Evolutionary conservation across 64 coral and sea anemone genomes (phyloP), one percentile per base, ranked within the genome.

Genomic region (Hydrozoanthus tunicans): DNA sequence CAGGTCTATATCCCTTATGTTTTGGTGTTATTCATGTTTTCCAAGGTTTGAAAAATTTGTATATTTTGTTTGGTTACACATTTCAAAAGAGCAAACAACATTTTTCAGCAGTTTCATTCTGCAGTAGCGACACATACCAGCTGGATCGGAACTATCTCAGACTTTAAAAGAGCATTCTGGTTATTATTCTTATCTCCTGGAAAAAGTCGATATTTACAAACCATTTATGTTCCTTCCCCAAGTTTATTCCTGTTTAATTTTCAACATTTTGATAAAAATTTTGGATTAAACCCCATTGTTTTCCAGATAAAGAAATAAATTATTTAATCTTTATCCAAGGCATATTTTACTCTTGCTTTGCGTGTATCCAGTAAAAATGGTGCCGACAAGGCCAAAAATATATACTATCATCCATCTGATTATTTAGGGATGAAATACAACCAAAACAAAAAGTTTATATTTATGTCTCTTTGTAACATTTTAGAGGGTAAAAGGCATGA

Each of bases 401-500:
- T 15, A 68, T 68, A 68, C 65, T 68, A 68, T 11, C 65, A 68
- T 68, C 65, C 65, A 68, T 68, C 4, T 68, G 65, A 68, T 68
- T 68, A 68, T 17, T 15, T 15, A 68, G 65, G 65, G 65, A 68
- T 68, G 65, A 68, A 68, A 68, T 17, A 68, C 65, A 68, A 68
- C 65, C 65, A 68, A 68, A 68, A 68, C 65, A 68, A 68, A 68
- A 68, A 68, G 65, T 68, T 68, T 68, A 68, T 68, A 68, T 68
- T 68, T 17, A 68, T 72, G n/a, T 72, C 23, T 72, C 70, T 72
- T 72, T 72, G n/a, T 27, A 5, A 25, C 23, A n/a, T 72, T 79
- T 6, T 20, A 79, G 77, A 59, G 55, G 77, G 77, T 17, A 79
- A 58, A 79, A 12, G 77, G 13, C 77, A 79, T 79, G 77, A 79